These are phyloP conservation scores for Drosophila koepferae DNA, from an alignment of 2,888 invertebrate genomes.

Conservation along the genomic window DNA sequence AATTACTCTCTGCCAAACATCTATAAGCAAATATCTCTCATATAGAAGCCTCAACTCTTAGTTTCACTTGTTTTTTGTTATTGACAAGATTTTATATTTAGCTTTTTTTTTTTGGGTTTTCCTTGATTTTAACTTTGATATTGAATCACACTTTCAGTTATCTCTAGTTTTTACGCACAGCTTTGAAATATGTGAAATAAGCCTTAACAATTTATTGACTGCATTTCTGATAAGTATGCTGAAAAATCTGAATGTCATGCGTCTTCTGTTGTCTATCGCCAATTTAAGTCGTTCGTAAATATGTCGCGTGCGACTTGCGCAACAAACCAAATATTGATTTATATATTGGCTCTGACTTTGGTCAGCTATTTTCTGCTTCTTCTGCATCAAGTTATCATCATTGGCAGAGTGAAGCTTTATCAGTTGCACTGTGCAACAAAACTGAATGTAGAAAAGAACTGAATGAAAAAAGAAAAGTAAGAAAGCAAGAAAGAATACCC, in stretches of 20 bases:
- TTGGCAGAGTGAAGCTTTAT: constrained; percentile 43
- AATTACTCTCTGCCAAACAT: neutral
- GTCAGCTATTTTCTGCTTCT: constrained; percentile 27
- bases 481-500: constrained; percentile 10
- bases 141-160: too few relatives aligned
- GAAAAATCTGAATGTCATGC: constrained; percentile 9
- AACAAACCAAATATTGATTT: constrained; percentile 57
- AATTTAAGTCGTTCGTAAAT: constrained; percentile 55
- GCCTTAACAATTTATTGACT: neutral
- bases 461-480: constrained; percentile 13
- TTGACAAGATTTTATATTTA: neutral
- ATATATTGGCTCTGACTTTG: constrained; percentile 43
- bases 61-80: neutral
- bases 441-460: constrained; percentile 26
- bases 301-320: constrained; percentile 48
- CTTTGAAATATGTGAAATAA: neutral
- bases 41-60: neutral
- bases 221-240: constrained; percentile 16
- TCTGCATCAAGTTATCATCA: constrained; percentile 34
- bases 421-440: constrained; percentile 46
- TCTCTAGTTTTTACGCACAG: neutral
- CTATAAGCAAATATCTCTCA: neutral
- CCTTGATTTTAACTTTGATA: neutral
- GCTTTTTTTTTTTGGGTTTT: neutral
- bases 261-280: constrained; percentile 3